Evolutionary conservation across 2,113 vertebrate species (phyloP), one percentile per base, ranked within the genome.

Genomic region (Baryphthengus martii): DNA sequence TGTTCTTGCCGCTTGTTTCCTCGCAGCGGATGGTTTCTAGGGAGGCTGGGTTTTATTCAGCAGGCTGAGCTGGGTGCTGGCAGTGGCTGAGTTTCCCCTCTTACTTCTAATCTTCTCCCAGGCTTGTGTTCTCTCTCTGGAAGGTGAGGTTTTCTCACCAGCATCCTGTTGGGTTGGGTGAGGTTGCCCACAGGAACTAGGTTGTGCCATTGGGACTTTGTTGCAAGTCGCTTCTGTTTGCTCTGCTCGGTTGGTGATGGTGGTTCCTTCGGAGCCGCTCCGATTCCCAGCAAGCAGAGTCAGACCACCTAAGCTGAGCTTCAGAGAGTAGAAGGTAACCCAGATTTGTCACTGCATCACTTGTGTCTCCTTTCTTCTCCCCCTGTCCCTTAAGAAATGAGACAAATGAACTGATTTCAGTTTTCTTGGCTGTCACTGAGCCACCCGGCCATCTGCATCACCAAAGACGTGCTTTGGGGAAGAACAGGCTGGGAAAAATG

Each of bases 191-290:
- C 24, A 17, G 26, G 26, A 62, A 4, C 20, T 19, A 33, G 31
- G 23, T 20, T 53, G 13, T 53, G 6, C 58, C 33, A 2, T 7
- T 0, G 0, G 24, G 26, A 21, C n/a, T 37, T 29, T 37, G 49
- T 20, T 15, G 17, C 17, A 6, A 31, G 61, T n/a, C 1, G 2
- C 42, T 59, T 42, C 24, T 39, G 15, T 31, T 85, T 73, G 62
- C 42, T 75, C 47, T 55, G 45, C 28, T 59, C 1, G 1, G 49
- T 35, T 49, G 47, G 62, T 61, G 81, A 0, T 4, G 2, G 47
- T 10, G 52, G 15, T 18, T 76, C 3, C 0, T 10, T 15, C 1
- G 1, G 25, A 59, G 40, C 58, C 24, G 11, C 28, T 25, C 39
- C 19, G 17, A 9, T 89, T 44, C 10, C n/a, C n/a, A 19, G 16